These are phyloP conservation scores for Urosaurus nigricauda DNA, from an alignment of 2,797 vertebrate genomes.

Conservation along the genomic window DNA sequence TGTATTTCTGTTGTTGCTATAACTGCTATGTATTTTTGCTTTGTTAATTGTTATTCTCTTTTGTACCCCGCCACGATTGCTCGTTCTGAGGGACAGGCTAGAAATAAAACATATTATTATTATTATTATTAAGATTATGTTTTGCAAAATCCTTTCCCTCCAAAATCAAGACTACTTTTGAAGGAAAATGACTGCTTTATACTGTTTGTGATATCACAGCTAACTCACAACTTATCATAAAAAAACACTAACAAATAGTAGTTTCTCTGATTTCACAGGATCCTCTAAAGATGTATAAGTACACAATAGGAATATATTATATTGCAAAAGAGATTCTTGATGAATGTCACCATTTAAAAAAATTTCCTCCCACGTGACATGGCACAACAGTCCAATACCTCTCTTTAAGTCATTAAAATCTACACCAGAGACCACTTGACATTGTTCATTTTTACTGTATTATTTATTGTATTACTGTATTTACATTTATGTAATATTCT, in stretches of 20 bases:
- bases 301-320: neutral
- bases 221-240: conserved; percentile 17
- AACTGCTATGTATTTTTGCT: too few relatives aligned
- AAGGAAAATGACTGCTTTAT: conserved; percentile 61
- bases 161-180: conserved; percentile 55
- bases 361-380: neutral
- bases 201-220: conserved; percentile 43
- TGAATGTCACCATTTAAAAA: neutral
- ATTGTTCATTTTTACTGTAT: neutral
- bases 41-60: too few relatives aligned
- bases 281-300: conserved; percentile 29
- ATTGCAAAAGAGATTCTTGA: neutral
- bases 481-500: conserved; percentile 12
- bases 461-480: neutral
- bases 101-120: too few relatives aligned
- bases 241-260: neutral
- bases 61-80: too few relatives aligned
- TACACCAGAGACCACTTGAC: neutral
- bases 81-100: too few relatives aligned
- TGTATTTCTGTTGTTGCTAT: too few relatives aligned
- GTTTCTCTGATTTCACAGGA: conserved; percentile 42
- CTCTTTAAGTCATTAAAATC: neutral
- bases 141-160: conserved; percentile 54
- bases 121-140: too few relatives aligned
- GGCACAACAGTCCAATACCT: neutral